Conservation (phyloP, 2,888 invertebrate species). For the Chesias legatella region DNA sequence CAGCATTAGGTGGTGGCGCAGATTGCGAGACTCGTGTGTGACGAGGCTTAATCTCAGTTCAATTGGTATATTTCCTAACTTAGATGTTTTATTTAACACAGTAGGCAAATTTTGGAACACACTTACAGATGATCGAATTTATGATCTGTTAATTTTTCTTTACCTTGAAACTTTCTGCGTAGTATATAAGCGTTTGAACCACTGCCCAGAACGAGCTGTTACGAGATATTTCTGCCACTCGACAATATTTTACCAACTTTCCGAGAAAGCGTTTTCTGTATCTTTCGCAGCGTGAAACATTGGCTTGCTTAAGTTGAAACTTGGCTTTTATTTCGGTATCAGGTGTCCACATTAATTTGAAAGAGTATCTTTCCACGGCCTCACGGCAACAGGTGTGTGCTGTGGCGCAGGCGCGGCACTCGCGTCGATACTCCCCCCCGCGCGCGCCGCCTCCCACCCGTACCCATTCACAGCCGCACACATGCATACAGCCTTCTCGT, state of each 20-base stretch:
- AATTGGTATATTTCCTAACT: too few species aligned
- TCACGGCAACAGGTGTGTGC: constrained; percentile 74
- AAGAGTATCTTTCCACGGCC: constrained; percentile 76
- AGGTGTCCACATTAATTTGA: constrained; percentile 74
- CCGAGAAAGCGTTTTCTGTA: constrained; percentile 16
- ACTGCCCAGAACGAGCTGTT: neutral
- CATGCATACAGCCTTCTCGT: constrained; percentile 33
- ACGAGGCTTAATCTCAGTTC: too few species aligned
- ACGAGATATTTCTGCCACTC: constrained; percentile 2
- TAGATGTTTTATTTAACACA: too few species aligned
- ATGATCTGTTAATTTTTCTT: too few species aligned
- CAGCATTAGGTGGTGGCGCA: too few species aligned
- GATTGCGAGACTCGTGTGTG: too few species aligned
- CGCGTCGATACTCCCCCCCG: constrained; percentile 68
- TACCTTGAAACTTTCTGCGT: too few species aligned
- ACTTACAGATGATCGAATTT: too few species aligned
- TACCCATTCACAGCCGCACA: constrained; percentile 72
- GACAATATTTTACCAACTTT: constrained; percentile 24
- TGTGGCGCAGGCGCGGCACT: constrained; percentile 69
- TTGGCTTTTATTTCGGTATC: constrained; percentile 69
- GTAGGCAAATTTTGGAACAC: too few species aligned
- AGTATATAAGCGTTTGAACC: too few species aligned
- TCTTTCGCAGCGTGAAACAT: constrained; percentile 24
- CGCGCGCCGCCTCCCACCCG: constrained; percentile 44
- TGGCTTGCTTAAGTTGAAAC: constrained; percentile 38